Evolutionary conservation across 2,113 vertebrate species (phyloP), one percentile per base, ranked within the genome.

Genomic region (Glaucidium brasilianum): DNA sequence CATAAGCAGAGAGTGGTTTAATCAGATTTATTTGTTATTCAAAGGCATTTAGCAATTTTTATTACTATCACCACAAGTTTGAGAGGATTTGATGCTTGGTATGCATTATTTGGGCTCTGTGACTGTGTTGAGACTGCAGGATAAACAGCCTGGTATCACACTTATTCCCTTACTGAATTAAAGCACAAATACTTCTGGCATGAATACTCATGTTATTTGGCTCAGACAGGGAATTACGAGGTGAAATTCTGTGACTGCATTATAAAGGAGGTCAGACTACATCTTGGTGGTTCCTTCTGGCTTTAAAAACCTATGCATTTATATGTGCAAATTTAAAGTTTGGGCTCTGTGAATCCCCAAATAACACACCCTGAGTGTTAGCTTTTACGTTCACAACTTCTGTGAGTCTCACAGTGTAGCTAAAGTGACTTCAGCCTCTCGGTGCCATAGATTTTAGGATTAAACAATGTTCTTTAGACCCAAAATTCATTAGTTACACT

Each of bases 21-120:
- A 96, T 97, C 96, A 94, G 89, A 95, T 93, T 94, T 92, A 93
- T 97, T 96, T 97, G 86, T 88, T 93, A 94, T 94, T 95, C 91
- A 90, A 89, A 96, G 80, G 56, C 83, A 95, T 95, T 97, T 94
- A 96, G 91, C 83, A 88, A 67, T 83, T 92, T 85, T 94, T 96
- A 94, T 91, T 92, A 73, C 88, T 87, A 79, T 79, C 89, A 76
- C 88, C 60, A 86, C 35, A 91, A 93, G 52, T 96, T 62, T 91
- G 43, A 85, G 71, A 90, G 75, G 52, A 60, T 86, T 81, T 72
- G 62, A 83, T 92, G 78, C 43, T 94, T 76, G 84, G 32, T 83
- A 87, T 56, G 45, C 73, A 55, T 94, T 96, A 82, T 87, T 82
- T 82, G 84, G 71, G 45, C 59, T 95, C 66, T 76, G 66, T 94